phyloP scores from a whole-genome alignment of 2,888 invertebrate genomes.

The Drosophila koepferae region DNA sequence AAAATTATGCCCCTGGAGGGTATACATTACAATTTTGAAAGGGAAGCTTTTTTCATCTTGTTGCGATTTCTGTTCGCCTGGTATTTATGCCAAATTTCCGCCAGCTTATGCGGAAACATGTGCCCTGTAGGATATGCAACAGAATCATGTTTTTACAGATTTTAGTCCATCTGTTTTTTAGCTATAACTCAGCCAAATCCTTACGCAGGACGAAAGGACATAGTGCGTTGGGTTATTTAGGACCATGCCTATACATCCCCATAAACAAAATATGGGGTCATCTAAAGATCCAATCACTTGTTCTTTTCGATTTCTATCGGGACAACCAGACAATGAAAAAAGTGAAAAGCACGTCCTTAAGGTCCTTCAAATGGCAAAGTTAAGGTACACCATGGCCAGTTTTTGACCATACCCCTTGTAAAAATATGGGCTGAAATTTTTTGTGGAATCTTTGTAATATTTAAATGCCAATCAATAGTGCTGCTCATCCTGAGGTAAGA shows the following conservation, averaged over 20 bases:
- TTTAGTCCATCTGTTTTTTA: not conserved
- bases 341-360: not conserved
- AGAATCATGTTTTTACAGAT: not conserved
- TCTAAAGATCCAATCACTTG: not conserved
- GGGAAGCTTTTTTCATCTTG: not conserved
- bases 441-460: not conserved
- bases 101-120: too few species aligned
- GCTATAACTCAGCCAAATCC: not conserved
- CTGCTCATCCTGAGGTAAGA: not conserved
- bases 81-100: not conserved
- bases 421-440: not conserved
- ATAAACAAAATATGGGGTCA: not conserved
- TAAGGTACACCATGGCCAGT: not conserved
- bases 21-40: too few species aligned
- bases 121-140: not conserved
- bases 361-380: conserved; percentile 1
- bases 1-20: too few species aligned
- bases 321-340: not conserved
- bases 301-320: not conserved
- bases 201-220: not conserved
- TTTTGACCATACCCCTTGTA: conserved; percentile 9
- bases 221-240: not conserved
- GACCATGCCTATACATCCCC: not conserved
- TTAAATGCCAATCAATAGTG: conserved; percentile 2
- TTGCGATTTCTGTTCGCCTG: not conserved